phyloP scores from a whole-genome alignment of 2,113 vertebrate species.

The Pomatorhinus ruficollis region DNA sequence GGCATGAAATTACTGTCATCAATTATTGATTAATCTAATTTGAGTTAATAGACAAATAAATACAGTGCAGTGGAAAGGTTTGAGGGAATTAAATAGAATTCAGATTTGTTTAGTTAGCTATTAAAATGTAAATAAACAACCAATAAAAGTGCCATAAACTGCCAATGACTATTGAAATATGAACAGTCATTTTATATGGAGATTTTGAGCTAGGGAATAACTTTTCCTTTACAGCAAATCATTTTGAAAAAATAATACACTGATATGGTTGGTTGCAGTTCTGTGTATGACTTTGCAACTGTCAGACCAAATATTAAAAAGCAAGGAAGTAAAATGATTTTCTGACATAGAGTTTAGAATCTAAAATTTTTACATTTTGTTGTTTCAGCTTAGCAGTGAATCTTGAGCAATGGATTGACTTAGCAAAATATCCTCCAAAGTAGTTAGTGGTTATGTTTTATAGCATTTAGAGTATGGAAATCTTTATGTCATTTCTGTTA shows the following conservation, averaged over 20 bases:
- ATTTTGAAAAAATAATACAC: background rate
- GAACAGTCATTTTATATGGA: background rate
- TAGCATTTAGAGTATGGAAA: background rate
- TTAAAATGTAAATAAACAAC: background rate
- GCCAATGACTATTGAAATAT: background rate
- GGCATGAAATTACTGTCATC: background rate
- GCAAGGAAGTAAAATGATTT: background rate
- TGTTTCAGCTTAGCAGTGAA: background rate
- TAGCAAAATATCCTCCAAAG: background rate
- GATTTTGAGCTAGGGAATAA: background rate
- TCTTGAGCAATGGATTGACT: background rate
- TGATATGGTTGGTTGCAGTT: background rate
- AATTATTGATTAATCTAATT: background rate
- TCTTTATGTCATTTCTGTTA: background rate
- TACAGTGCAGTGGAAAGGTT: background rate
- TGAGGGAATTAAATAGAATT: background rate
- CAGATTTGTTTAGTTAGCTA: background rate
- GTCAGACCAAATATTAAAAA: background rate
- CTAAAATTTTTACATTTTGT: background rate
- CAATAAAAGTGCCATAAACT: background rate
- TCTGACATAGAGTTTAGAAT: background rate
- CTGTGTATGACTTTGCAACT: fast-evolving
- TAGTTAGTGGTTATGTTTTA: background rate
- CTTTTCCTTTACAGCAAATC: background rate
- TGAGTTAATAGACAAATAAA: background rate